Percentiles rank a stretch among this genome's conserved stretches.
Conservation (phyloP, 2,113 vertebrate genomes). For the Cephalopholis sonnerati region DNA sequence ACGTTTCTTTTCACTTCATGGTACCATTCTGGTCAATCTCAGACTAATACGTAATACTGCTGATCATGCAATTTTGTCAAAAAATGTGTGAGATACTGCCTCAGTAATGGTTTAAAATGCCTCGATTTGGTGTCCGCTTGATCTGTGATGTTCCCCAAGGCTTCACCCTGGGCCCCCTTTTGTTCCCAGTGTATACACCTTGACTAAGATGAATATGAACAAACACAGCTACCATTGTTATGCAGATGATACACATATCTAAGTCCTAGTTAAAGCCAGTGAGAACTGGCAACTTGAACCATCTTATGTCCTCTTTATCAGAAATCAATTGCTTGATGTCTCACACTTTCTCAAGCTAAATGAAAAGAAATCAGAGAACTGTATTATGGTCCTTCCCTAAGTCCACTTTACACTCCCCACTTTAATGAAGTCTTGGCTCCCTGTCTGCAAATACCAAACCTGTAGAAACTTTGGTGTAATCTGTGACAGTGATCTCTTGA, state of each 20-base stretch:
- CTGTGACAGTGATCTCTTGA: background rate
- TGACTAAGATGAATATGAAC: background rate
- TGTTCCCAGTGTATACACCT: background rate
- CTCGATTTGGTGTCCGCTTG: too few species aligned
- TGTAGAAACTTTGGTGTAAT: background rate
- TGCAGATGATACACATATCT: background rate
- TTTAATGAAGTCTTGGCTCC: background rate
- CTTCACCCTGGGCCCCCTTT: background rate
- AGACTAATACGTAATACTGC: background rate
- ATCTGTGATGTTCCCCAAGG: too few species aligned
- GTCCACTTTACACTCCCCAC: too few species aligned
- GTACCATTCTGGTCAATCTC: background rate
- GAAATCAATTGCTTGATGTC: background rate
- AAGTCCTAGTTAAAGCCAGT: background rate
- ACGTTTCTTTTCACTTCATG: background rate
- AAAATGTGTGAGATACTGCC: background rate
- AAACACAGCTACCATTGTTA: background rate
- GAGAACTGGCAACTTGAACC: background rate
- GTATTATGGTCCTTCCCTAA: background rate
- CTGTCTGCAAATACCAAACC: background rate
- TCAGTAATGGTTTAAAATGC: background rate
- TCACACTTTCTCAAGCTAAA: background rate
- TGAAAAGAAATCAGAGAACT: background rate
- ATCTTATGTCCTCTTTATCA: too few species aligned
- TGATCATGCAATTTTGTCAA: background rate